Conservation (phyloP, 1,140 invertebrate genomes). For the Procambarus virginalis region DNA sequence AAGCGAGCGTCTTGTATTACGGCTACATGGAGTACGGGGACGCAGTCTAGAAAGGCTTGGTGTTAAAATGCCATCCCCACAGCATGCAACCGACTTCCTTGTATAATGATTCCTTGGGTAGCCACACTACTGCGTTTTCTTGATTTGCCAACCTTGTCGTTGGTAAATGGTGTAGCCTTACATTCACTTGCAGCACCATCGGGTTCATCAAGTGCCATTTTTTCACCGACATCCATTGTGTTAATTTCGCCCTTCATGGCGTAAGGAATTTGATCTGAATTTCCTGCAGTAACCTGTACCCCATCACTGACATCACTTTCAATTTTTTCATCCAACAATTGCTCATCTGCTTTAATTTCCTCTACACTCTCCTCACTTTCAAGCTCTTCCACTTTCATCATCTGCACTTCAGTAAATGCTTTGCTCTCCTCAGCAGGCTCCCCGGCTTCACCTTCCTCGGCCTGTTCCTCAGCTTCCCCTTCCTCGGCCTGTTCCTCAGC, state of each 20-base stretch:
- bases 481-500: too few species aligned
- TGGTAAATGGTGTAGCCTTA: too few species aligned
- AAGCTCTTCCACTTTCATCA: background rate
- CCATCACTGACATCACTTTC: background rate
- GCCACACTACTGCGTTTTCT: too few species aligned
- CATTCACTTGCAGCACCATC: too few species aligned
- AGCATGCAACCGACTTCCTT: slow-evolving; percentile 7
- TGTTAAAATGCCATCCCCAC: slow-evolving; percentile 8
- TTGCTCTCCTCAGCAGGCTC: background rate
- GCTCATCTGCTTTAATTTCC: background rate
- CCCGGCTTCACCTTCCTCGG: background rate
- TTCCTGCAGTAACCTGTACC: background rate
- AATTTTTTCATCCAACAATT: background rate
- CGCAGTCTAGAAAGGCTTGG: slow-evolving; percentile 33
- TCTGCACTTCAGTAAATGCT: background rate
- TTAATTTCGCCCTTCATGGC: background rate
- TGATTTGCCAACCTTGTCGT: too few species aligned
- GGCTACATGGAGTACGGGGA: slow-evolving; percentile 50
- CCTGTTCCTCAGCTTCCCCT: too few species aligned
- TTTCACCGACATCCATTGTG: too few species aligned
- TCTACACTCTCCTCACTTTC: background rate
- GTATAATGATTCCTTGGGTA: slow-evolving; percentile 8
- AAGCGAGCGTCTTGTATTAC: slow-evolving; percentile 28
- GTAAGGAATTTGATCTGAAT: background rate
- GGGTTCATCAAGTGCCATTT: too few species aligned